Conservation (phyloP, 1,140 invertebrate species). For the Hypsibius dujardini region DNA sequence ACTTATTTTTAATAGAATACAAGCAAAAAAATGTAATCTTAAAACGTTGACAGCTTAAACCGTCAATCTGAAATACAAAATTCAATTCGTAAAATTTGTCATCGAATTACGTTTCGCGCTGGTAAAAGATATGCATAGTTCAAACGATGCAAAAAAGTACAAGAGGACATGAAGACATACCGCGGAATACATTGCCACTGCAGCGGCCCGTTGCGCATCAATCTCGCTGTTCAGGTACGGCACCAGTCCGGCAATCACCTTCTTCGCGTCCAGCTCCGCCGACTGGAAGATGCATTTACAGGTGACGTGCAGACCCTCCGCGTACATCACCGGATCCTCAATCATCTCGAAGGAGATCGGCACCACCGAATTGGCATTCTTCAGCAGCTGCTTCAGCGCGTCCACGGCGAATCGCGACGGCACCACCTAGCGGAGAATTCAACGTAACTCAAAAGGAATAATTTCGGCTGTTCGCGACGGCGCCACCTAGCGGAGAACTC, state of each 20-base stretch:
- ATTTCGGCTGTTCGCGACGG: too few relatives aligned
- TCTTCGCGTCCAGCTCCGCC: background rate
- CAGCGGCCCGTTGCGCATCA: background rate
- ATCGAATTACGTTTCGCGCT: background rate
- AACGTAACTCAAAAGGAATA: too few relatives aligned
- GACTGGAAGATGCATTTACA: slow-evolving; percentile 11
- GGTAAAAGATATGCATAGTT: background rate
- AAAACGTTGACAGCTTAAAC: too few relatives aligned
- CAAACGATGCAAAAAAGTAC: background rate
- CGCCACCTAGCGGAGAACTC: too few relatives aligned
- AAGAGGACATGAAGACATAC: background rate
- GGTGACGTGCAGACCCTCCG: slow-evolving; percentile 7
- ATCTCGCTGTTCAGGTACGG: background rate
- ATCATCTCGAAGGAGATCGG: slow-evolving; percentile 16
- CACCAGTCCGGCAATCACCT: background rate
- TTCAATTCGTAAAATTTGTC: too few relatives aligned
- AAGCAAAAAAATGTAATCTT: too few relatives aligned
- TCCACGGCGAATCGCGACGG: background rate
- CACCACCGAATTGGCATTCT: slow-evolving; percentile 10
- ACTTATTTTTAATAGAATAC: too few relatives aligned
- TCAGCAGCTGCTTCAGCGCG: slow-evolving; percentile 1
- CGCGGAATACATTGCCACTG: background rate
- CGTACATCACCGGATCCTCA: slow-evolving; percentile 1
- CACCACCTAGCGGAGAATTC: background rate
- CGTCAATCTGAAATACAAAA: too few relatives aligned